Conservation (phyloP, 2,888 invertebrate genomes). For the Drosophila maculinotata region DNA sequence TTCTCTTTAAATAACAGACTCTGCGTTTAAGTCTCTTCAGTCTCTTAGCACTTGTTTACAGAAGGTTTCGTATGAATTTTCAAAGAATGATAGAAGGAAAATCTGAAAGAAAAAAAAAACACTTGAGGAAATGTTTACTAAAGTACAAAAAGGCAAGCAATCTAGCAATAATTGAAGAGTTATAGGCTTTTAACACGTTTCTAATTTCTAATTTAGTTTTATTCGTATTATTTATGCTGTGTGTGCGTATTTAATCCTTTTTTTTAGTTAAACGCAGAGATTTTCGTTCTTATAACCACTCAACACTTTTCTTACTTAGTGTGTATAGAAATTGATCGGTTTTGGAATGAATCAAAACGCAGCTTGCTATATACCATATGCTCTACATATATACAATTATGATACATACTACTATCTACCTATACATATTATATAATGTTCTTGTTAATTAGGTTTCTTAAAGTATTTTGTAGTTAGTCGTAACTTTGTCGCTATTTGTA, state of each 20-base stretch:
- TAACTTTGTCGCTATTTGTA: constrained; percentile 39
- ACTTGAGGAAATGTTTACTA: constrained; percentile 54
- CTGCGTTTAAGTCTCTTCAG: constrained; percentile 35
- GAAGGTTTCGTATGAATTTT: constrained; percentile 11
- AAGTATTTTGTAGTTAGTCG: constrained; percentile 68
- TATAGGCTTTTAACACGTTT: constrained; percentile 49
- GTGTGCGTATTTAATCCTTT: constrained; percentile 16
- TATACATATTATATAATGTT: constrained; percentile 43
- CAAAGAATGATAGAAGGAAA: not conserved
- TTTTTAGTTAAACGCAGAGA: constrained; percentile 45
- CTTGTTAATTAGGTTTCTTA: constrained; percentile 77
- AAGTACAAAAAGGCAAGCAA: constrained; percentile 73
- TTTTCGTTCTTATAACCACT: constrained; percentile 16
- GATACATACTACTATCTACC: constrained; percentile 38
- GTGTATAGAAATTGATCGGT: constrained; percentile 8
- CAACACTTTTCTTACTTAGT: constrained; percentile 1
- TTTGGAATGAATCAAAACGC: constrained; percentile 40
- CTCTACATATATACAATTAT: constrained; percentile 20
- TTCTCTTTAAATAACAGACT: constrained; percentile 7
- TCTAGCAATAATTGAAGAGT: constrained; percentile 63
- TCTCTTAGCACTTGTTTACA: not conserved
- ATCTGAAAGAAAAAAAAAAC: not conserved
- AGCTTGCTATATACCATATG: constrained; percentile 40
- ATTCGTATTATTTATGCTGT: constrained; percentile 1
- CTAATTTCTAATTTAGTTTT: constrained; percentile 15